phyloP scores from a whole-genome alignment of 2,888 invertebrate genomes.

The Torymus aiolomorphi region DNA sequence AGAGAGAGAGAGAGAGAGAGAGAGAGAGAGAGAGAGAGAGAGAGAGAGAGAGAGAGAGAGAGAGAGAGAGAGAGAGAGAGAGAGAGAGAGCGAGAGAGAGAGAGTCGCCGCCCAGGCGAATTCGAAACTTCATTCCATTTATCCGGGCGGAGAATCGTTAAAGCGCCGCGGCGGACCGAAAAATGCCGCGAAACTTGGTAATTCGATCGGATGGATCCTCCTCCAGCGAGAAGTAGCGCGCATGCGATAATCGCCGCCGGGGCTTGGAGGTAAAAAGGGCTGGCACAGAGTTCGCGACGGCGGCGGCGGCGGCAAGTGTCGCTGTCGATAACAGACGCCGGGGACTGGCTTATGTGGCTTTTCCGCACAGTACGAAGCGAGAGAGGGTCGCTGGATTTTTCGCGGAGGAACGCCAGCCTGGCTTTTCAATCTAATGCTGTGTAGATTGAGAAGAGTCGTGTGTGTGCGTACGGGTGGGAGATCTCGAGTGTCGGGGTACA shows the following conservation, averaged over 20 bases:
- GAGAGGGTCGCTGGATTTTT: constrained; percentile 1
- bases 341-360: constrained; percentile 9
- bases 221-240: constrained; percentile 19
- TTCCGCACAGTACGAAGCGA: neutral
- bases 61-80: neutral
- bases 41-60: neutral
- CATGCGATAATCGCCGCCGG: constrained; percentile 21
- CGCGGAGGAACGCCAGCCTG: too few relatives aligned
- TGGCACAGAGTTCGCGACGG: constrained; percentile 26
- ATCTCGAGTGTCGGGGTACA: too few relatives aligned
- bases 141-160: constrained; percentile 47
- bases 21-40: neutral
- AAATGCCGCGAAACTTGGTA: constrained; percentile 55
- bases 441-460: too few relatives aligned
- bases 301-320: constrained; percentile 39
- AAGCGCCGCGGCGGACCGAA: constrained; percentile 44
- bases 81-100: neutral
- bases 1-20: neutral
- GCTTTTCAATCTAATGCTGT: too few relatives aligned
- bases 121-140: constrained; percentile 53
- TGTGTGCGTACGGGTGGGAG: too few relatives aligned
- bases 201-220: constrained; percentile 53
- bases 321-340: constrained; percentile 52
- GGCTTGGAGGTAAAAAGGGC: constrained; percentile 14
- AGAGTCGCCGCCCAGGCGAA: constrained; percentile 10